Conservation (phyloP, 2,113 vertebrate species). For the Telmatochromis sp. region DNA sequence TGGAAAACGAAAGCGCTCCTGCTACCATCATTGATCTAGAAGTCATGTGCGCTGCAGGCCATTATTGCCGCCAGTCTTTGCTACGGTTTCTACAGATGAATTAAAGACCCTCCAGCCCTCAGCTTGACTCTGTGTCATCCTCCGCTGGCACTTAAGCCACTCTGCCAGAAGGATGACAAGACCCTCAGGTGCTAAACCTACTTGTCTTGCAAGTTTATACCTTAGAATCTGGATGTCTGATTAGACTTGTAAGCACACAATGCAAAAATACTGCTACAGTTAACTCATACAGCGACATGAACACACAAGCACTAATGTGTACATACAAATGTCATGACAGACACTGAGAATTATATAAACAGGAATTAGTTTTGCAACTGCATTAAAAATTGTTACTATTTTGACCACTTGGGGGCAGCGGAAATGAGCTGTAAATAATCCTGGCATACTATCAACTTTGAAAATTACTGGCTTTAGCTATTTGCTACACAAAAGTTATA, state of each 20-base stretch:
- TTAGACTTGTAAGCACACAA: not conserved
- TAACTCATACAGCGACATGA: not conserved
- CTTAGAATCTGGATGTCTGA: not conserved
- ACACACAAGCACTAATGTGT: not conserved
- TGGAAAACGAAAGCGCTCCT: not conserved
- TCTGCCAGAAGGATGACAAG: slow-evolving; percentile 5
- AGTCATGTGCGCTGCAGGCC: not conserved
- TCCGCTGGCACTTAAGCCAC: not conserved
- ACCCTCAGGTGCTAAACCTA: not conserved
- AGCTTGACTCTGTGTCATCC: not conserved
- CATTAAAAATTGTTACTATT: not conserved
- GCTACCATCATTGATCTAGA: not conserved
- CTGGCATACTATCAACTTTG: not conserved
- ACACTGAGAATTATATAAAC: not conserved
- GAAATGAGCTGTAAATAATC: not conserved
- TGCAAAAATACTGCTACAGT: not conserved
- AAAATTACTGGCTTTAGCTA: not conserved
- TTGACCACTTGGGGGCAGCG: not conserved
- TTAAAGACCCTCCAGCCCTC: not conserved
- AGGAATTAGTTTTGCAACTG: not conserved
- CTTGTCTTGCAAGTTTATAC: not conserved
- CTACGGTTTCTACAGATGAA: not conserved
- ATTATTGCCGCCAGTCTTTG: not conserved
- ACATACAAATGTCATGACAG: not conserved
- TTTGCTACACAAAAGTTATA: not conserved